Evolutionary conservation across 2,797 vertebrate species (phyloP).

Genomic region (Stomatorhinus walkeri): DNA sequence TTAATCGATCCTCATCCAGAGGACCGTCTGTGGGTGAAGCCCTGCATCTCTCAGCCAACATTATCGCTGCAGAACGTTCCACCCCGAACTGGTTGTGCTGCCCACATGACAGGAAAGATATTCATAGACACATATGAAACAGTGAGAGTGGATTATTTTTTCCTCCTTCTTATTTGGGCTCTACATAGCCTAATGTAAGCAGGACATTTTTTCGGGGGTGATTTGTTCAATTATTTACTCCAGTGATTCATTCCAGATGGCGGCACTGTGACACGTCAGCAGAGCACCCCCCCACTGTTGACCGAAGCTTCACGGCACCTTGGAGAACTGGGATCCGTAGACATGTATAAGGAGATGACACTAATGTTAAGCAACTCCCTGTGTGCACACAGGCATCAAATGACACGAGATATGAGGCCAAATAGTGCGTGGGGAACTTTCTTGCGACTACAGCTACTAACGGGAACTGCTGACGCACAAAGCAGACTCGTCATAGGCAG

Average conservation of each 20-base stretch:
- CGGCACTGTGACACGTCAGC: slow-evolving; percentile 28
- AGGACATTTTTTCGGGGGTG: slow-evolving; percentile 19
- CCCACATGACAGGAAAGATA: not conserved
- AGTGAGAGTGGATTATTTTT: slow-evolving; percentile 13
- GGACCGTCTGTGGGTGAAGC: not conserved
- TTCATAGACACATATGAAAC: not conserved
- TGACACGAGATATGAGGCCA: not conserved
- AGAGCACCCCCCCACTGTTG: slow-evolving; percentile 24
- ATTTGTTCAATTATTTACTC: slow-evolving; percentile 20
- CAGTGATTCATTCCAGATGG: slow-evolving; percentile 11
- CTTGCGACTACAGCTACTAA: not conserved
- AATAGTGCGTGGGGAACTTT: not conserved
- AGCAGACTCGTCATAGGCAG: not conserved
- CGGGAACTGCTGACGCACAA: not conserved
- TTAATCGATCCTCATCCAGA: not conserved
- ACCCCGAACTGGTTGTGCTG: not conserved
- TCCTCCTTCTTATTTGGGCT: slow-evolving; percentile 22
- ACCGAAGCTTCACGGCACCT: not conserved
- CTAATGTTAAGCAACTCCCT: not conserved
- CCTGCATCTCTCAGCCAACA: not conserved
- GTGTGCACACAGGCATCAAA: not conserved
- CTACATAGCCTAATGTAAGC: slow-evolving; percentile 21
- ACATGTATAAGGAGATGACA: not conserved
- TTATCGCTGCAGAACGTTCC: not conserved
- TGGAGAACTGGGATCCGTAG: not conserved